Base-by-base conservation (phyloP, 2,888 invertebrate genomes). In the Heliconius aoede region DNA sequence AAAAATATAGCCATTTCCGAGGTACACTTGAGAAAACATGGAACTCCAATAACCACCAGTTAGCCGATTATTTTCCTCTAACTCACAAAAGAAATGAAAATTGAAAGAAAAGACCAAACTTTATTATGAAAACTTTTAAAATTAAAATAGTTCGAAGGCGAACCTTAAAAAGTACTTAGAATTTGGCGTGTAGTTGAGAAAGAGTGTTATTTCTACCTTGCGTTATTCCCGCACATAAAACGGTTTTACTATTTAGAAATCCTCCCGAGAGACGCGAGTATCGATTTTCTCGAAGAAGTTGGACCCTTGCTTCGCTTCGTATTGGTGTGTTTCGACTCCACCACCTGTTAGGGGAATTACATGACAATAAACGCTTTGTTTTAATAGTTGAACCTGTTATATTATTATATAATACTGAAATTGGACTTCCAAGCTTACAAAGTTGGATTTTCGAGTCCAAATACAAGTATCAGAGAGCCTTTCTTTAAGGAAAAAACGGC, bases 171-270 rank as follows among this genome's bases (percentile, higher is more conserved):
- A 60, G 60, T 60, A 36, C 36, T 26, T 55, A n/a, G 55, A 46
- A 58, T 60, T 60, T 36, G 26, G 32, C 58, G 26, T 24, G 36
- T 4, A 32, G 55, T 60, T 60, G 36, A n/a, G 55, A 71, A 71
- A 71, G 58, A 21, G 36, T 36, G 24, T 18, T 26, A 28, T 21
- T 36, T 18, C 36, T 36, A 60, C 60, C 60, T 72, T 26, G 58
- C 58, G 72, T 60, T 61, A 60, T 58, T 61, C 21, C 40, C 61
- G 51, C 69, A 36, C 72, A 36, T 72, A 72, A 72, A 72, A 61
- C 61, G 40, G 36, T 72, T 72, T 72, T 28, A 72, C 60, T 72
- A 72, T 72, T 72, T 72, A 72, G 58, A 72, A 72, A 61, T 61
- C 72, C 72, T 72, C 72, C 72, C 61, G 28, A 61, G 72, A 72